A percentile compares a stretch with the other conserved stretches of the same genome.
Conservation (phyloP, 2,113 vertebrate genomes). For the Phaethon lepturus region DNA sequence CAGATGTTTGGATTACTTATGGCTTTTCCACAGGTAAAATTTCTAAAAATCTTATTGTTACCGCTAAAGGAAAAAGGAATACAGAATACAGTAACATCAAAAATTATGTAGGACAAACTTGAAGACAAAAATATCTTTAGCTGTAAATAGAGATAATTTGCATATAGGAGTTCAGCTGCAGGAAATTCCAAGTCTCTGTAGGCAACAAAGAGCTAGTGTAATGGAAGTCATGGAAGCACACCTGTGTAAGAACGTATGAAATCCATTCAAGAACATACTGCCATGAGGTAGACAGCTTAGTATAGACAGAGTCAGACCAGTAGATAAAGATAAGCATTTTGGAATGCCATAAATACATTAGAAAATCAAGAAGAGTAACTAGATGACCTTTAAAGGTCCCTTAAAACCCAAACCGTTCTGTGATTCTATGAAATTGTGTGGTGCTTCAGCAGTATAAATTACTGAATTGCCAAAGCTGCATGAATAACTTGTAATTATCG, state of each 20-base stretch:
- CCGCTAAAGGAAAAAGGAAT: not conserved
- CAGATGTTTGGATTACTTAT: not conserved
- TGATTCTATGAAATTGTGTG: not conserved
- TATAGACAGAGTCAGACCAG: not conserved
- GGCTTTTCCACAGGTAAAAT: not conserved
- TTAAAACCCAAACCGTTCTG: not conserved
- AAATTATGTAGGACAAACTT: not conserved
- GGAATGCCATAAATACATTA: not conserved
- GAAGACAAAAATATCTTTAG: not conserved
- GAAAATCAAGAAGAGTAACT: not conserved
- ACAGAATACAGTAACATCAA: not conserved
- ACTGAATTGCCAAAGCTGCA: not conserved
- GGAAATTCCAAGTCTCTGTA: not conserved
- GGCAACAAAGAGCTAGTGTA: not conserved
- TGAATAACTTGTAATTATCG: not conserved
- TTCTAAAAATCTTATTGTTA: not conserved
- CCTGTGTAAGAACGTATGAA: not conserved
- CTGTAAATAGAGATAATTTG: not conserved
- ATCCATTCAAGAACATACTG: not conserved
- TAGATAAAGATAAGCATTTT: not conserved
- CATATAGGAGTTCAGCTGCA: not conserved
- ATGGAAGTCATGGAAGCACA: not conserved
- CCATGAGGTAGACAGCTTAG: not conserved
- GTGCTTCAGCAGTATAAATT: not conserved
- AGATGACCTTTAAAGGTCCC: not conserved